A percentile compares a stretch with the other conserved stretches of the same genome.
Evolutionary conservation across 2,888 invertebrate genomes (phyloP).

Genomic region (Cryptus viduatorius): DNA sequence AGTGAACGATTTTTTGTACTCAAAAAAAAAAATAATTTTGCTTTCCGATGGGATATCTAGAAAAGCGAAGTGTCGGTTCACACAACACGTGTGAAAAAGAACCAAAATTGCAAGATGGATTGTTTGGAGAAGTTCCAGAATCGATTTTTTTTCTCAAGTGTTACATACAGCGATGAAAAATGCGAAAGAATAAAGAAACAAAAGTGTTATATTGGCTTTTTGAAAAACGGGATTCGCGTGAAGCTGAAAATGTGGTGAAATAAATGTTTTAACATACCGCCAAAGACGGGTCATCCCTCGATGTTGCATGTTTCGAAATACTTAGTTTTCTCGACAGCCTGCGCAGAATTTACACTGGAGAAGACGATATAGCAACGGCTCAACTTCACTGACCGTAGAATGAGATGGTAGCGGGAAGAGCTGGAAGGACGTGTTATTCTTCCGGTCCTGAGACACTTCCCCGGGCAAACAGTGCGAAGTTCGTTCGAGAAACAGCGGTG

Average conservation of each 20-base stretch:
- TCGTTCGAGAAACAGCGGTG: constrained; percentile 73
- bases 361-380: constrained; percentile 4
- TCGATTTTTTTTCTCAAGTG: no score
- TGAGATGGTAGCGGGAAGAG: constrained; percentile 45
- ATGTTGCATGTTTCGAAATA: not conserved
- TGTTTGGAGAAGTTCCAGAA: no score
- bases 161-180: no score
- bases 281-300: not conserved
- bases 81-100: no score
- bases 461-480: constrained; percentile 82
- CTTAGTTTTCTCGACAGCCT: not conserved
- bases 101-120: no score
- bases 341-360: not conserved
- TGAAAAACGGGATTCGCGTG: no score
- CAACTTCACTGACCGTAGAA: constrained; percentile 27
- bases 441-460: constrained; percentile 81
- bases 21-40: no score
- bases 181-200: no score
- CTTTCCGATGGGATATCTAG: no score
- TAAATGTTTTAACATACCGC: not conserved
- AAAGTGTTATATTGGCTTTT: no score
- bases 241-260: not conserved
- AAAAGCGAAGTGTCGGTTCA: no score
- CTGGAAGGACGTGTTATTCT: constrained; percentile 82
- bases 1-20: no score